Base-by-base conservation (phyloP, 1,140 invertebrate species). In the Tribolium madens region DNA sequence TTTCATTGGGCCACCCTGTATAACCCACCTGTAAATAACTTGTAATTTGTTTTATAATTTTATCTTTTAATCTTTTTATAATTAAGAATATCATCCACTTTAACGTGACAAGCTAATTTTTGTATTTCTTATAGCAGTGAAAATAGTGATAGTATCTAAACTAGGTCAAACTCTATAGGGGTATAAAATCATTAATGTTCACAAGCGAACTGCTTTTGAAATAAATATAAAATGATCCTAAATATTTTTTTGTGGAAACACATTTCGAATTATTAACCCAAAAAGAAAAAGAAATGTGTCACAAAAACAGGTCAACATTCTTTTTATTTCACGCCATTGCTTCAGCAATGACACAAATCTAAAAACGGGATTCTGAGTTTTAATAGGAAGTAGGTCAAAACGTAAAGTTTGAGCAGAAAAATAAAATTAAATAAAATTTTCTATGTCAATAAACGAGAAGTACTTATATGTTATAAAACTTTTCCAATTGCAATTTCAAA, bases 401-500 rank as follows among this genome's bases (percentile, higher is more conserved):
- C 4, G 7, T 42, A 12, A 64, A 13, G 6, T 10, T 21, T 31
- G 57, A 64, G 7, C 12, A 9, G 26, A 42, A 26, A 26, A 26
- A 26, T 26, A 26, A 26, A 26, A 26, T 26, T 26, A 26, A 26
- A 26, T 26, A 5, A 26, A 26, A 26, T 26, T 26, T 7, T 0
- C 6, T 3, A 71, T 47, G 36, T 71, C 12, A 71, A 71, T 71
- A 71, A 47, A 71, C 46, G 68, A 10, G 15, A 48, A 46, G 46
- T 71, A 18, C 36, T 71, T 13, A 6, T 15, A 48, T 14, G 13
- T 71, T 71, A 71, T 71, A 14, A 71, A 71, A 71, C 36, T 71
- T 71, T 47, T 15, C 36, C 68, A 71, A 47, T 71, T 21, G 52
- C 52, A 57, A 26, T 57, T 42, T 14, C 31, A 33, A 12, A 69